Base-by-base conservation (phyloP, 2,113 vertebrate species). In the Mandrillus leucophaeus region DNA sequence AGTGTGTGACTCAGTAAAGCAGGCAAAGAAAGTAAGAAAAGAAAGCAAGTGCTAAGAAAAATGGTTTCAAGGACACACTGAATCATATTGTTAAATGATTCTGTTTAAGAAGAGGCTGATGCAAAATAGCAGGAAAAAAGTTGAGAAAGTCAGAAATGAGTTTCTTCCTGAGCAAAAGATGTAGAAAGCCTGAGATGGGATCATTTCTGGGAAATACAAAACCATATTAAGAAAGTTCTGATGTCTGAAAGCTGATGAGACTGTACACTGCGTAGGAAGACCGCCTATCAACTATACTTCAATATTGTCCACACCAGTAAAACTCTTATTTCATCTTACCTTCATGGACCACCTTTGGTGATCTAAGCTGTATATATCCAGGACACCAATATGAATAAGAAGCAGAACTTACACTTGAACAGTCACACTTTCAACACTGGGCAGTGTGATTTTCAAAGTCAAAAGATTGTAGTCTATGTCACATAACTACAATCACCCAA, bases 81-180 rank as follows among this genome's bases (percentile, higher is more conserved):
- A 97, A 27, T 93, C 92, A 95, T 55, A 25, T 5, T 32, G 6
- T 55, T 4, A 12, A 30, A 55, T 72, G 84, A 91, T 88, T 95
- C 78, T 3, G 0, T 35, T 4, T 73, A 57, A 93, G 59, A n/a
- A 79, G 59, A 93, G 43, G 35, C 13, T 32, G 38, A 64, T 68
- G 17, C 9, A 48, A 82, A 93, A 85, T 0, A 76, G 75, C n/a
- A 96, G 82, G 91, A 75, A 25, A 43, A 73, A 96, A 92, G 72
- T 17, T 59, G 80, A 86, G 50, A 94, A 82, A 84, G 35, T 17
- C 90, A 95, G 91, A 92, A 78, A 75, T 88, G 64, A 82, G 40
- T 95, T 85, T 96, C 88, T 79, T 90, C 48, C 81, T 90, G 80
- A 92, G 78, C 0, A 25, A 90, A 88, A 90, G 38, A 59, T 52